Conservation (phyloP, 2,113 vertebrate species). For the Oenanthe oenanthe region DNA sequence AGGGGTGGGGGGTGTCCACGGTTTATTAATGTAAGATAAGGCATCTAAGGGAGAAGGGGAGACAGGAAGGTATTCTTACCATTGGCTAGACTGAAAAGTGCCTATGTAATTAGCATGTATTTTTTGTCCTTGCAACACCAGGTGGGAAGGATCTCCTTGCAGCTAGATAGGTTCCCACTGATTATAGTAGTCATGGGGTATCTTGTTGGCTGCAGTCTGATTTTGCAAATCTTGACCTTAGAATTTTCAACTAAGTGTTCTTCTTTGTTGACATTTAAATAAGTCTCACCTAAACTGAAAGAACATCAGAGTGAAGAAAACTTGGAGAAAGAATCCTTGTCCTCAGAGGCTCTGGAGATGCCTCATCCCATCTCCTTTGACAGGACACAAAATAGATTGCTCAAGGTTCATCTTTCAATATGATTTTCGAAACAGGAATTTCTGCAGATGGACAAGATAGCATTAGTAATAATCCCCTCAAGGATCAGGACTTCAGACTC, state of each 20-base stretch:
- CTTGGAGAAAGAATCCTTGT: neutral
- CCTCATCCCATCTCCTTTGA: neutral
- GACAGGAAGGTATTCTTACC: neutral
- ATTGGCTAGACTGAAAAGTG: neutral
- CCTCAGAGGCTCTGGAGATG: neutral
- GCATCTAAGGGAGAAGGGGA: neutral
- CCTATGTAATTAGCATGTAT: neutral
- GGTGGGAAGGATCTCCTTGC: neutral
- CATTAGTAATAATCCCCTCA: neutral
- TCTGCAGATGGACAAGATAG: neutral
- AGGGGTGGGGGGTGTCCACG: neutral
- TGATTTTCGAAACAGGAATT: neutral
- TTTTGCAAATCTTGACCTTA: neutral
- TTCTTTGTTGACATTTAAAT: neutral
- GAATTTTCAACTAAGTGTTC: neutral
- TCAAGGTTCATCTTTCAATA: rapidly evolving
- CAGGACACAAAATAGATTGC: neutral
- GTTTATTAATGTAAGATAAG: neutral
- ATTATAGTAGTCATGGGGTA: neutral
- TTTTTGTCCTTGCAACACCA: neutral
- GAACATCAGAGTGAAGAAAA: neutral
- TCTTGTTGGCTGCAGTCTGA: neutral
- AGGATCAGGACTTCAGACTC: neutral
- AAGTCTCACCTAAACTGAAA: neutral
- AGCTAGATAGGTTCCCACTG: neutral